Conservation (phyloP, 2,888 invertebrate species). For the Hirtodrosophila duncani region DNA sequence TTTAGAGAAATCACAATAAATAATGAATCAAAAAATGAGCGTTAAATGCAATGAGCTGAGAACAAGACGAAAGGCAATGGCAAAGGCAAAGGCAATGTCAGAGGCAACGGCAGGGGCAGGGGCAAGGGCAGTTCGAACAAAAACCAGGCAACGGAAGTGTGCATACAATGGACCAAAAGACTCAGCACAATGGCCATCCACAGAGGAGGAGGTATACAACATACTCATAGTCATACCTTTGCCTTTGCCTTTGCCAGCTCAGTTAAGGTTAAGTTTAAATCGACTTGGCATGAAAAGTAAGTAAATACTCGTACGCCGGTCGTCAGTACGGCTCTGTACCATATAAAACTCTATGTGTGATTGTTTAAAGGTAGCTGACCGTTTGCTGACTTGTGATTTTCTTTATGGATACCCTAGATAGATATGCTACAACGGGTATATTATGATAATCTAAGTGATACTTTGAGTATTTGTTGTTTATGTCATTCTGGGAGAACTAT, state of each 20-base stretch:
- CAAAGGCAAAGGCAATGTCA: conserved; percentile 5
- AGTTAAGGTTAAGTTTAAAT: conserved; percentile 63
- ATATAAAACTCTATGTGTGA: conserved; percentile 19
- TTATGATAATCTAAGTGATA: too few species aligned
- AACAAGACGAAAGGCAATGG: conserved; percentile 24
- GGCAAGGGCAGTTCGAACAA: conserved; percentile 27
- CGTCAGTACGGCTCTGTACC: neutral
- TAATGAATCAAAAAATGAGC: conserved; percentile 74
- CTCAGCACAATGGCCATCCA: conserved; percentile 42
- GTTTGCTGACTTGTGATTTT: conserved; percentile 61
- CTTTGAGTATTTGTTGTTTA: too few species aligned
- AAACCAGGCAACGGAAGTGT: conserved; percentile 64
- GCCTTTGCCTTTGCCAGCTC: conserved; percentile 9
- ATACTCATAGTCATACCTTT: neutral
- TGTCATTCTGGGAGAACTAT: too few species aligned
- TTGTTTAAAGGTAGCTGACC: conserved; percentile 49
- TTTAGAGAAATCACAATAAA: conserved; percentile 71
- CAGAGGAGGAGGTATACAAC: too few species aligned
- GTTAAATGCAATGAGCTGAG: conserved; percentile 64
- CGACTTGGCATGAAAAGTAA: conserved; percentile 58
- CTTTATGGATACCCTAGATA: conserved; percentile 5
- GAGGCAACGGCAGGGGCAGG: conserved; percentile 17
- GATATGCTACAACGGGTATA: too few species aligned
- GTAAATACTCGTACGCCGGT: conserved; percentile 49
- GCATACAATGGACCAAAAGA: conserved; percentile 54